Evolutionary conservation across 2,888 invertebrate genomes (phyloP).

Genomic region (Griposia aprilina): DNA sequence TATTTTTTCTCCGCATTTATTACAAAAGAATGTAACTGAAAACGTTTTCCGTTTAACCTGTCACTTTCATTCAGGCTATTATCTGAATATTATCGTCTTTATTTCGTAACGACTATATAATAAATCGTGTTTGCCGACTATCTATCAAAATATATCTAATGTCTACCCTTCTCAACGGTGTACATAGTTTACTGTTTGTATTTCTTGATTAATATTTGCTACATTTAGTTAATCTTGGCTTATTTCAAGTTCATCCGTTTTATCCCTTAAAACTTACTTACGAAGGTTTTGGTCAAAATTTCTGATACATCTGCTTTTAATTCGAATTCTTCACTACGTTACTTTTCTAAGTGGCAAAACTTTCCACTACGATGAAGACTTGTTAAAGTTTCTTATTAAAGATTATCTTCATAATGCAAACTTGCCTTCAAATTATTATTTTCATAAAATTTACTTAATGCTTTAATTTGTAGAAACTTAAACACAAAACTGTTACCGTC

Average conservation of each 20-base stretch:
- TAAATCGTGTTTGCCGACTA: constrained; percentile 57
- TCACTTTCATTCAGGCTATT: constrained; percentile 62
- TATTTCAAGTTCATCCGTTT: constrained; percentile 55
- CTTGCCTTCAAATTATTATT: constrained; percentile 6
- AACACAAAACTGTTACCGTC: background rate
- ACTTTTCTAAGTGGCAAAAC: constrained; percentile 7
- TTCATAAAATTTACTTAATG: background rate
- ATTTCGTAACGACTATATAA: constrained; percentile 56
- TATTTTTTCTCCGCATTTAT: constrained; percentile 50
- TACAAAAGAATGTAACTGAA: constrained; percentile 55
- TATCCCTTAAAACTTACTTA: constrained; percentile 33
- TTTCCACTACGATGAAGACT: constrained; percentile 17
- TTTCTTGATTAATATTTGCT: constrained; percentile 65
- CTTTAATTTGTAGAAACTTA: background rate
- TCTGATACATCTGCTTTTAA: constrained; percentile 11
- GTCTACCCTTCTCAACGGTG: constrained; percentile 59
- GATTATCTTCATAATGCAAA: background rate
- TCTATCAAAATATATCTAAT: constrained; percentile 61
- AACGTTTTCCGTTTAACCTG: constrained; percentile 60
- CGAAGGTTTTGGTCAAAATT: background rate
- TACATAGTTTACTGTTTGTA: constrained; percentile 57
- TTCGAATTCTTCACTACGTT: constrained; percentile 37
- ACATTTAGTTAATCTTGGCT: constrained; percentile 59
- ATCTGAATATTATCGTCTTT: constrained; percentile 55
- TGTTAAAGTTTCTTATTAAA: constrained; percentile 19